Evolutionary conservation across 2,888 invertebrate species (phyloP).

Genomic region (Drosophila falleni): DNA sequence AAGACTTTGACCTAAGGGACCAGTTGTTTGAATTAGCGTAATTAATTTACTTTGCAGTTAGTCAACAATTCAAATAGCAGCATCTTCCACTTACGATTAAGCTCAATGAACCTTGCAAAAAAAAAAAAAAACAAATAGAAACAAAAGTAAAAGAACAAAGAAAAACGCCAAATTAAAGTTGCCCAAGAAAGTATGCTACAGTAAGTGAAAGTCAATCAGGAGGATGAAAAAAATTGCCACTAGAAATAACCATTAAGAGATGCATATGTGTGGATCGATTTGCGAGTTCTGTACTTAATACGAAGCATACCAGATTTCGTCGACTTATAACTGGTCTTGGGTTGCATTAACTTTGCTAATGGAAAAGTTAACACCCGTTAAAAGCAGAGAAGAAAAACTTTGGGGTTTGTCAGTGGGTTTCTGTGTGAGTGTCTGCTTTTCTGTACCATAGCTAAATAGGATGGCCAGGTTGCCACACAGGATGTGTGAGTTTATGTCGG

Average conservation of each 20-base stretch:
- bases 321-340: conserved; percentile 12
- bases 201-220: conserved; percentile 15
- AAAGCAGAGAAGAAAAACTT: conserved; percentile 7
- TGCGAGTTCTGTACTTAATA: conserved; percentile 11
- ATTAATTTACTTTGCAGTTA: conserved; percentile 8
- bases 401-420: too few relatives aligned
- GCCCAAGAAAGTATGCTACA: conserved; percentile 43
- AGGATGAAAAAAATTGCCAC: background rate
- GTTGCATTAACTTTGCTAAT: conserved; percentile 49
- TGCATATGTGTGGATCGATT: conserved; percentile 15
- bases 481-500: background rate
- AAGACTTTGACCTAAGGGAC: background rate
- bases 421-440: background rate
- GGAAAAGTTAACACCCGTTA: conserved; percentile 52
- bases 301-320: conserved; percentile 7
- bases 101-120: conserved; percentile 14
- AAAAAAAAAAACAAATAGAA: background rate
- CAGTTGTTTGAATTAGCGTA: background rate
- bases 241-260: conserved; percentile 1
- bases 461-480: background rate
- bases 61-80: background rate
- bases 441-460: background rate
- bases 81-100: background rate
- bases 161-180: background rate
- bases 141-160: background rate